These are phyloP conservation scores for Siniperca obscura DNA, from an alignment of 2,797 vertebrate genomes.

Conservation along the genomic window DNA sequence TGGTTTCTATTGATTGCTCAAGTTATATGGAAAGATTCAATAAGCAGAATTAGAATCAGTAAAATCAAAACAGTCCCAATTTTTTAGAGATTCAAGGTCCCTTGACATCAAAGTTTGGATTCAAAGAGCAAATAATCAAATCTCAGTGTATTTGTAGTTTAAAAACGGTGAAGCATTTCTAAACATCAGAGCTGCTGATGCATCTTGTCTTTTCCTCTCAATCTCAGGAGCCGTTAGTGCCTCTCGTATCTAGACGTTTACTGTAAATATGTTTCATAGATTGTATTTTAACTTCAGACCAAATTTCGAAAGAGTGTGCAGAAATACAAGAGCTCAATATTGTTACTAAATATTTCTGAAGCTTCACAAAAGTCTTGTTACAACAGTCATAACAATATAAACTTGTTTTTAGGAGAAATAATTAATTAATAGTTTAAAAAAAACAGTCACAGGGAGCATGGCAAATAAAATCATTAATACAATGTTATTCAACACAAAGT, in stretches of 20 bases:
- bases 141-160: not conserved
- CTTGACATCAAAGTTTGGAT: not conserved
- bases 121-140: slow-evolving; percentile 6
- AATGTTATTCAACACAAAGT: not conserved
- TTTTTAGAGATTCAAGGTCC: not conserved
- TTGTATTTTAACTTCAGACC: not conserved
- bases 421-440: not conserved
- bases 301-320: not conserved
- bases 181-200: slow-evolving; percentile 5
- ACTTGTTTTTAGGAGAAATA: not conserved
- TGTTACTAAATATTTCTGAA: slow-evolving; percentile 7
- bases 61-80: not conserved
- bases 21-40: not conserved
- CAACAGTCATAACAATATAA: not conserved
- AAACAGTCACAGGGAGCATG: not conserved
- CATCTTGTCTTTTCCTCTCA: not conserved
- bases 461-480: not conserved
- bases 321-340: not conserved
- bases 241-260: not conserved
- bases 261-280: slow-evolving; percentile 35
- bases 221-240: slow-evolving; percentile 36
- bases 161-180: slow-evolving; percentile 5
- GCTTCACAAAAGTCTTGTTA: not conserved
- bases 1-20: not conserved
- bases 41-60: not conserved